Base-by-base conservation (phyloP, 2,113 vertebrate genomes). In the Triplophysa dalaica region DNA sequence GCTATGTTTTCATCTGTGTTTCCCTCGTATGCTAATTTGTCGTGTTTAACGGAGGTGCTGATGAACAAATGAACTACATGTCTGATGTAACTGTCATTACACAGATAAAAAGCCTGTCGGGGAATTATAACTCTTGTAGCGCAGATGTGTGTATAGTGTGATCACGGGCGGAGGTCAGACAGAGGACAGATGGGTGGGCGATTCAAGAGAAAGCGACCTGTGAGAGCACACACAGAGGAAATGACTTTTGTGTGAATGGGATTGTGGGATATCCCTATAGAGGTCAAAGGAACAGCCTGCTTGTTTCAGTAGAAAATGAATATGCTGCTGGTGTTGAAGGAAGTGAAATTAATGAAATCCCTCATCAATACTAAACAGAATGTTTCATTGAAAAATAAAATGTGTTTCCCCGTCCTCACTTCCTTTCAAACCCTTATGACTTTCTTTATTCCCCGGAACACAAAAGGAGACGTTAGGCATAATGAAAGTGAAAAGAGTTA, bases 261-360 rank as follows among this genome's bases (percentile, higher is more conserved):
- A 61, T 74, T 74, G 52, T 74, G 29, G 33, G 33, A 74, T 41
- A 61, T 61, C 56, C 56, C 70, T 10, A 21, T 43, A 61, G 54
- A 61, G 54, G 70, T 73, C 70, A 60, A 3, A 60, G 54, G 29
- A 73, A 73, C 29, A 43, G 70, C 19, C 69, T 13, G 26, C 50
- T 21, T 29, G 17, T 29, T 12, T 29, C 9, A 70, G 13, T 58
- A 19, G 54, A 2, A 21, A 58, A 21, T 58, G 19, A 58, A 58
- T 21, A n/a, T n/a, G 2, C 7, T n/a, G 6, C 2, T 21, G n/a
- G 54, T 21, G 52, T 16, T 1, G 19, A 2, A 21, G 16, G 13
- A 52, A 52, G 19, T 21, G 1, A n/a, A 58, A 58, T n/a, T n/a
- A 58, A 58, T 56, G 54, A 21, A 58, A 58, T 58, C 54, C 54